Conservation (phyloP, 2,797 vertebrate genomes). For the Phataginus tricuspis region DNA sequence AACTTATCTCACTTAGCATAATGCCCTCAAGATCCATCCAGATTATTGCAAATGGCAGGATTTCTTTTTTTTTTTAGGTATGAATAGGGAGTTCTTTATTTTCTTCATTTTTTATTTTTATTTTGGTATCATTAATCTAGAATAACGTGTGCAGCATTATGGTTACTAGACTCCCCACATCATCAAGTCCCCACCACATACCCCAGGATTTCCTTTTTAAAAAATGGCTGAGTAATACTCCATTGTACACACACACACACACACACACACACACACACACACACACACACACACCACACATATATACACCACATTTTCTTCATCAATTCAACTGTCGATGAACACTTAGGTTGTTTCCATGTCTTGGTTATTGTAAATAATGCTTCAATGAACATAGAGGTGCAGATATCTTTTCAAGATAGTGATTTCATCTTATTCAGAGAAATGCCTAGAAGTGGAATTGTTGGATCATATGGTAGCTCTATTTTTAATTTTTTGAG, state of each 20-base stretch:
- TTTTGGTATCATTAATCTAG: too few relatives aligned
- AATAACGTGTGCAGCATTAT: too few relatives aligned
- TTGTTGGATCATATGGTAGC: neutral
- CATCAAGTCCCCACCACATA: too few relatives aligned
- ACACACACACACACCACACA: too few relatives aligned
- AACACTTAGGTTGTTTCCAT: neutral
- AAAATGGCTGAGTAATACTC: neutral
- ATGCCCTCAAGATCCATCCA: neutral
- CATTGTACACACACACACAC: neutral
- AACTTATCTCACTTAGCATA: neutral
- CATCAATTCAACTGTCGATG: neutral
- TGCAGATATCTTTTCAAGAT: neutral
- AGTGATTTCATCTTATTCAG: neutral
- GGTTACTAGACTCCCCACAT: too few relatives aligned
- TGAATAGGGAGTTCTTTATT: too few relatives aligned
- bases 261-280: neutral
- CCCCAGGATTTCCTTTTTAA: neutral
- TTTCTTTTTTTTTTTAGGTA: neutral
- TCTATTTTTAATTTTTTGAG: conserved; percentile 15
- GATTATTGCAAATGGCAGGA: neutral
- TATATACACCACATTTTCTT: neutral
- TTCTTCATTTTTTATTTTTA: too few relatives aligned
- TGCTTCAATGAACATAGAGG: neutral
- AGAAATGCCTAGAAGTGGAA: neutral
- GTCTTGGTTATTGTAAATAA: neutral